A percentile compares a stretch with the other conserved stretches of the same genome.
Evolutionary conservation across 2,888 invertebrate species (phyloP).

Genomic region (Aporophyla nigra): DNA sequence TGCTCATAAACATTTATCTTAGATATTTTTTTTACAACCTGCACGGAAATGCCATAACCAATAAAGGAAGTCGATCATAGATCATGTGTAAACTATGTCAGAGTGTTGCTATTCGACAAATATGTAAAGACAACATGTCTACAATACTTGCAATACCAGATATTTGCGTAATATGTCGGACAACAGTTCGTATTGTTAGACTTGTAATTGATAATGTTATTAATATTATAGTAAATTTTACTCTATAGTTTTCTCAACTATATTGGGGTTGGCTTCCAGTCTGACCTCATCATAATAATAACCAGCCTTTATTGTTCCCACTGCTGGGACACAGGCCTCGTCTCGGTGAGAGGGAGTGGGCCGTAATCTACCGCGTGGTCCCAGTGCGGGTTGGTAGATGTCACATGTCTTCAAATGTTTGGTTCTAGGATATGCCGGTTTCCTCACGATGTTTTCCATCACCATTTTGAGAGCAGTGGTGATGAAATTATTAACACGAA

Average conservation of each 20-base stretch:
- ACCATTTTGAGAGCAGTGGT: too few relatives aligned
- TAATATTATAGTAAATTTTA: not conserved
- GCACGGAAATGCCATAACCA: slow-evolving; percentile 36
- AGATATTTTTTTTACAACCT: slow-evolving; percentile 12
- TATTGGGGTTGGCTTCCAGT: not conserved
- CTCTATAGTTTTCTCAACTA: not conserved
- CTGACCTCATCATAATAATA: not conserved
- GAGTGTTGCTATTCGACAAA: slow-evolving; percentile 29
- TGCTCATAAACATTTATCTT: not conserved
- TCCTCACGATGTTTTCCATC: too few relatives aligned
- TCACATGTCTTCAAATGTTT: too few relatives aligned
- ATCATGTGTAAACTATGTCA: slow-evolving; percentile 26
- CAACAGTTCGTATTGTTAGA: not conserved
- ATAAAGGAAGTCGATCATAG: slow-evolving; percentile 39
- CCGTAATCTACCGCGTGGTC: too few relatives aligned
- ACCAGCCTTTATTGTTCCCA: too few relatives aligned
- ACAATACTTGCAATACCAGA: not conserved
- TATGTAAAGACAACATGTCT: slow-evolving; percentile 18
- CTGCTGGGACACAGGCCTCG: too few relatives aligned
- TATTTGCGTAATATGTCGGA: not conserved
- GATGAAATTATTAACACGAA: too few relatives aligned
- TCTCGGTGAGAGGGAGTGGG: too few relatives aligned
- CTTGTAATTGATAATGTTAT: too few relatives aligned
- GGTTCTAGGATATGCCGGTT: too few relatives aligned
- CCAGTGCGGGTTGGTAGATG: too few relatives aligned